A percentile compares a stretch with the other conserved stretches of the same genome.
Conservation (phyloP, 2,113 vertebrate genomes). For the Istiophorus platypterus region DNA sequence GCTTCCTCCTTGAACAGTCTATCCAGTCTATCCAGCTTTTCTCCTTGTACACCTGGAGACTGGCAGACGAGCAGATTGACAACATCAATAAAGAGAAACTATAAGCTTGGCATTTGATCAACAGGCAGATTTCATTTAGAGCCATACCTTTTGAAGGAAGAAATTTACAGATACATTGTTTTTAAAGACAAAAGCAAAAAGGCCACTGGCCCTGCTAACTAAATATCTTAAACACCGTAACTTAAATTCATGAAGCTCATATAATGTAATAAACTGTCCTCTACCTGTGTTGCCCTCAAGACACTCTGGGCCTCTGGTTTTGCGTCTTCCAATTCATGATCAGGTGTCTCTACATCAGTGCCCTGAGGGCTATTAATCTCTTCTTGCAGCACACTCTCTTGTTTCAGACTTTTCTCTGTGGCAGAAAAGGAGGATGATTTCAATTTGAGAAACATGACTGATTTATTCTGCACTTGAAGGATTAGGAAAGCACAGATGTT, state of each 20-base stretch:
- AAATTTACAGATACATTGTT: not conserved
- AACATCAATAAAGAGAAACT: not conserved
- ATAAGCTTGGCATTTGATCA: not conserved
- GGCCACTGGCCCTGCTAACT: not conserved
- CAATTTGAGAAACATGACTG: not conserved
- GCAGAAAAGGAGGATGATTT: not conserved
- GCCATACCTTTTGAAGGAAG: not conserved
- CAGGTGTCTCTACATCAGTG: slow-evolving; percentile 30
- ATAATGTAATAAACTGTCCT: not conserved
- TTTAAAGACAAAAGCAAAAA: not conserved
- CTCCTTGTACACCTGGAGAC: slow-evolving; percentile 50
- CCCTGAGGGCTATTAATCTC: slow-evolving; percentile 51
- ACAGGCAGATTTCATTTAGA: not conserved
- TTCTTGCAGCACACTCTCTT: slow-evolving; percentile 67
- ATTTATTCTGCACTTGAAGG: not conserved
- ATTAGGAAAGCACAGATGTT: not conserved
- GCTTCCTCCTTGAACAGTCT: slow-evolving; percentile 78
- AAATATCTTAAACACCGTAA: not conserved
- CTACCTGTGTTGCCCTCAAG: slow-evolving; percentile 44
- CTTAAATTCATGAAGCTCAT: not conserved
- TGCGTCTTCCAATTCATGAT: slow-evolving; percentile 29
- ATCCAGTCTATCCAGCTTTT: slow-evolving; percentile 69
- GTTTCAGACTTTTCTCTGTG: slow-evolving; percentile 73
- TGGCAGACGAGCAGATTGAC: slow-evolving; percentile 33
- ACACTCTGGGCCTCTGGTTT: slow-evolving; percentile 12